Evolutionary conservation across 2,888 invertebrate genomes (phyloP).

Genomic region (Rhingia rostrata): DNA sequence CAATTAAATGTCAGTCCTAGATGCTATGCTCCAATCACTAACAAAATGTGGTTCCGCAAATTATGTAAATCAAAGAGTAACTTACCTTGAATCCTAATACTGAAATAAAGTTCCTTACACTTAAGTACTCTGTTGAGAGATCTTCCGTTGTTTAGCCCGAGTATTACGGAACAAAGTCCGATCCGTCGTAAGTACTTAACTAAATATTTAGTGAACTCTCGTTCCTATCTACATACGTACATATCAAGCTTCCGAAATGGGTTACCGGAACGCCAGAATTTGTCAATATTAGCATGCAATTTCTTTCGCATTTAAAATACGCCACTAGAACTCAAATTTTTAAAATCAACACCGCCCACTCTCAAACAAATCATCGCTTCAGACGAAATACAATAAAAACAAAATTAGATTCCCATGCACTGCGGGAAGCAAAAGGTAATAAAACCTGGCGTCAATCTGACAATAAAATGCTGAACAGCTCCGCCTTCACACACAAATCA

Average conservation of each 20-base stretch:
- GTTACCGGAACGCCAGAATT: constrained; percentile 7
- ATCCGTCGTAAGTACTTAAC: too few species aligned
- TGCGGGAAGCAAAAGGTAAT: not conserved
- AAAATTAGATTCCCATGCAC: constrained; percentile 29
- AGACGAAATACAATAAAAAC: not conserved
- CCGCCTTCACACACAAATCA: constrained; percentile 23
- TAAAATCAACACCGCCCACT: constrained; percentile 17
- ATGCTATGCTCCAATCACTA: too few species aligned
- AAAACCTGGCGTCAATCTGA: constrained; percentile 33
- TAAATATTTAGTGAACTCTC: too few species aligned
- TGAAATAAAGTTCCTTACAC: too few species aligned
- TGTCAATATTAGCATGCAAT: not conserved
- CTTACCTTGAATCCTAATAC: too few species aligned
- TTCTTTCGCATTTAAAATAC: constrained; percentile 15
- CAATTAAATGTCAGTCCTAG: too few species aligned
- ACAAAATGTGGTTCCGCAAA: too few species aligned
- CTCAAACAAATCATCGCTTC: not conserved
- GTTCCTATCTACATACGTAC: too few species aligned
- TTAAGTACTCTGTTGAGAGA: too few species aligned
- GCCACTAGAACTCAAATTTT: constrained; percentile 10
- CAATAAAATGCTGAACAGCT: constrained; percentile 18
- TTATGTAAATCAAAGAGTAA: too few species aligned
- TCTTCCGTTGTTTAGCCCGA: too few species aligned
- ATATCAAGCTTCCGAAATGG: not conserved
- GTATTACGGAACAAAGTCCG: too few species aligned